A percentile compares a stretch with the other conserved stretches of the same genome.
Conservation (phyloP, 2,113 vertebrate genomes). For the Erpornis zantholeuca region DNA sequence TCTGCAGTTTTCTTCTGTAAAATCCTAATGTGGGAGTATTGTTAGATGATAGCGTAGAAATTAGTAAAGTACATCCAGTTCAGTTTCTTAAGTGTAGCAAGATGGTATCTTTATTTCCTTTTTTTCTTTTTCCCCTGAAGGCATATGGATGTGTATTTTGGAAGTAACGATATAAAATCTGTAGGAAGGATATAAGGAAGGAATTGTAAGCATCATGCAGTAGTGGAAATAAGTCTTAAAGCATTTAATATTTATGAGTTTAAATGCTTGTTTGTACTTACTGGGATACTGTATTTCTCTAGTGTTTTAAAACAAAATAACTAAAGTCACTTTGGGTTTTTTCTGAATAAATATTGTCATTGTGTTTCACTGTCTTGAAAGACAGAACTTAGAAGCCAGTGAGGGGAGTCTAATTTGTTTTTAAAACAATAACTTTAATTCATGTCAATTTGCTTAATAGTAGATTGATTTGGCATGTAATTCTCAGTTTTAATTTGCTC, state of each 20-base stretch:
- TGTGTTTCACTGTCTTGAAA: neutral
- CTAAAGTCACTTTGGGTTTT: neutral
- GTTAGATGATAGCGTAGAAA: neutral
- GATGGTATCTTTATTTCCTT: neutral
- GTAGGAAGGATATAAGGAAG: neutral
- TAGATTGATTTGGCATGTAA: neutral
- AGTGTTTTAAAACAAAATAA: neutral
- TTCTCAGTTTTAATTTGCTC: neutral
- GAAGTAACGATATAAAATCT: neutral
- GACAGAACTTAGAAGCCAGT: neutral
- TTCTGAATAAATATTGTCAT: neutral
- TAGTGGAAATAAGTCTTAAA: neutral
- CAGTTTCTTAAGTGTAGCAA: neutral
- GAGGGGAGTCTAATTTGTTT: neutral
- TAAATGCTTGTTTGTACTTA: neutral
- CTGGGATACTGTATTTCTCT: neutral
- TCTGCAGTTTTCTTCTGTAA: neutral
- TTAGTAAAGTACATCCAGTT: neutral
- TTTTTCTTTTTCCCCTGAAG: neutral
- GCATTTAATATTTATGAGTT: neutral
- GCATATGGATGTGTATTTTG: neutral
- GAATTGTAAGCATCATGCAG: neutral
- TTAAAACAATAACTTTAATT: neutral
- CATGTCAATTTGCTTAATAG: neutral
- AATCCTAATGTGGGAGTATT: neutral